phyloP scores from a whole-genome alignment of 2,797 vertebrate genomes.

The Poecilia wingei region DNA sequence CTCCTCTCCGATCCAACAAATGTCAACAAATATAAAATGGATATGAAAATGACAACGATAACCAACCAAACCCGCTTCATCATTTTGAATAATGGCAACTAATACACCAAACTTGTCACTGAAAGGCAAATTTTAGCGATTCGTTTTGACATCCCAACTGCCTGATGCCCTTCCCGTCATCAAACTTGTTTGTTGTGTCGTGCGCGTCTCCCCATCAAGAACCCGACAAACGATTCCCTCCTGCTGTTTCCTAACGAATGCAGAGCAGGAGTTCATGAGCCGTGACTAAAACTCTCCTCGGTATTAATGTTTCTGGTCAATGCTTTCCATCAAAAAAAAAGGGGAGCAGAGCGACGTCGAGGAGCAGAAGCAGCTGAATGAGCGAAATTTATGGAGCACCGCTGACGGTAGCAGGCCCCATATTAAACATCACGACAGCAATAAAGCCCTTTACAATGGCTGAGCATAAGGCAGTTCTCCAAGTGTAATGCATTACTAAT shows the following conservation, averaged over 20 bases:
- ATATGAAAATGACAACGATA: conserved; percentile 51
- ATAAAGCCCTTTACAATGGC: conserved; percentile 66
- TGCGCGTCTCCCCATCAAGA: conserved; percentile 40
- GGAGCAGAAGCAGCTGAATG: conserved; percentile 53
- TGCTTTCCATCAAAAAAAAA: conserved; percentile 65
- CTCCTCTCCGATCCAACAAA: conserved; percentile 44
- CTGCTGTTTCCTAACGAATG: conserved; percentile 53
- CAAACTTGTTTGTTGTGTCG: conserved; percentile 28
- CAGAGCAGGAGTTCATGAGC: conserved; percentile 71
- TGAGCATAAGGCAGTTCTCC: conserved; percentile 55
- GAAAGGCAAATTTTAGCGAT: conserved; percentile 30
- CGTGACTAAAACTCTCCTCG: conserved; percentile 71
- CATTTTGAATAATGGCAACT: conserved; percentile 36
- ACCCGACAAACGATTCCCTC: conserved; percentile 49
- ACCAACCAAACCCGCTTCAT: conserved; percentile 14
- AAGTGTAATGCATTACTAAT: conserved; percentile 55
- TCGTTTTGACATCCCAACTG: conserved; percentile 15
- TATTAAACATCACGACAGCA: conserved; percentile 59
- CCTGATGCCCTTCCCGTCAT: conserved; percentile 33
- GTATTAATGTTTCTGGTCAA: conserved; percentile 74
- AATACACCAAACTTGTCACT: conserved; percentile 23
- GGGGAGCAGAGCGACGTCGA: conserved; percentile 44
- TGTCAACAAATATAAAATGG: conserved; percentile 39
- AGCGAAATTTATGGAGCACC: conserved; percentile 71
- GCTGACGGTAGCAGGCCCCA: conserved; percentile 35